These are phyloP conservation scores for Trachemys scripta DNA, from an alignment of 2,113 vertebrate genomes.

Conservation along the genomic window DNA sequence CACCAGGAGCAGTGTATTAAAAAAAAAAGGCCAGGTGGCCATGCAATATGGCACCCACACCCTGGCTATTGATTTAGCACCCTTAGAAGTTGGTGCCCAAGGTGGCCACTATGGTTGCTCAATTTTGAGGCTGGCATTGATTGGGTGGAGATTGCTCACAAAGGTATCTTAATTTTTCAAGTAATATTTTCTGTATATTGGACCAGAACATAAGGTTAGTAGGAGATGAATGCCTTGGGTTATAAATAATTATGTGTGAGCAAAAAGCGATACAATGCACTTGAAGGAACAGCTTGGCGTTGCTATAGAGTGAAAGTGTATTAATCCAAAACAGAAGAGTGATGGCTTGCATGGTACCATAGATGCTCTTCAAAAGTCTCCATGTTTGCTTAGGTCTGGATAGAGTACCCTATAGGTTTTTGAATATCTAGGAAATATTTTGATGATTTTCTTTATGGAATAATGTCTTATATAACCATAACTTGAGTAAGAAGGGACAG, in stretches of 20 bases:
- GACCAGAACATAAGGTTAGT: slow-evolving; percentile 76
- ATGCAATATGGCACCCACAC: background rate
- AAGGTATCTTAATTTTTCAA: slow-evolving; percentile 4
- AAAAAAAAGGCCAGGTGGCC: no score
- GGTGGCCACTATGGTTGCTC: background rate
- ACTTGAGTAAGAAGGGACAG: background rate
- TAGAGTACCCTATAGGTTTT: slow-evolving; percentile 27
- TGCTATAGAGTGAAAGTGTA: slow-evolving; percentile 30
- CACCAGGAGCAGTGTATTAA: background rate
- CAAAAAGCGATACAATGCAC: slow-evolving; percentile 65
- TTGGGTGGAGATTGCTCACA: background rate
- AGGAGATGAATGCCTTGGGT: slow-evolving; percentile 68
- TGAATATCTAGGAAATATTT: slow-evolving; percentile 17
- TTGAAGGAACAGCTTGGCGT: slow-evolving; percentile 64
- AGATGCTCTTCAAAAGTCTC: background rate
- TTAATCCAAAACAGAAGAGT: slow-evolving; percentile 48
- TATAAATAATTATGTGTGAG: slow-evolving; percentile 74
- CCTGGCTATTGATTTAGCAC: background rate
- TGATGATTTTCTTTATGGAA: background rate
- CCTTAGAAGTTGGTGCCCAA: background rate
- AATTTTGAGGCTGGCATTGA: background rate
- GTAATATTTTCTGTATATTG: slow-evolving; percentile 53
- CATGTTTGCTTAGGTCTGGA: slow-evolving; percentile 26
- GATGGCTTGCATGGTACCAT: slow-evolving; percentile 40
- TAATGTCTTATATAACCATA: background rate